Evolutionary conservation across 2,888 invertebrate genomes (phyloP), one percentile per base, ranked within the genome.

Genomic region (Athalia rosae): DNA sequence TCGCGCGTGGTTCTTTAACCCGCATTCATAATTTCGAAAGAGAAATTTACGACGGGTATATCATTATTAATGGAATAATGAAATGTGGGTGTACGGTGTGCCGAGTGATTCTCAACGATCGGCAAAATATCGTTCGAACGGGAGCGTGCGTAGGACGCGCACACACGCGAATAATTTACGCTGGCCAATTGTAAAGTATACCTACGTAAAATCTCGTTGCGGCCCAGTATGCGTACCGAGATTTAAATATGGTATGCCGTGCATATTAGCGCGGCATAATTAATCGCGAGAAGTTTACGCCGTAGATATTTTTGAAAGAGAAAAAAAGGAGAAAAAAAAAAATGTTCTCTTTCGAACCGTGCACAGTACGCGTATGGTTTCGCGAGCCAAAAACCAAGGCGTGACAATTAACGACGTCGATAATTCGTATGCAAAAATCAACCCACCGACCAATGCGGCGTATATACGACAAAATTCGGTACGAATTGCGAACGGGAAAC

Each of bases 141-240:
- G 28, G 28, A 28, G 28, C 28, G 41, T 62, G n/a, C n/a, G 9
- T n/a, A 43, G 62, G 5, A 62, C 41, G 3, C 62, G 15, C 15
- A 58, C n/a, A 43, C 45, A 43, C 62, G 62, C 41, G n/a, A 28
- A 28, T 28, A 28, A 28, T 28, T 28, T 28, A 28, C 28, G 62
- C 62, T 62, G 62, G 5, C 43, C 62, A 62, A 62, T 62, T 62
- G 43, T 6, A 43, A 62, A 62, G n/a, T 58, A 8, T 1, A 15
- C 15, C 50, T 2, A 8, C 3, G 58, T 58, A n/a, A 6, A n/a
- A 58, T 58, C 58, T 58, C n/a, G n/a, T n/a, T 9, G n/a, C 58
- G 13, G 58, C n/a, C 13, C 28, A 15, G 6, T 58, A 4, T 58
- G 6, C n/a, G 41, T 61, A 61, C 28, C 28, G 61, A 41, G 11